Evolutionary conservation across 2,888 invertebrate species (phyloP).

Genomic region (Fragum fragum): DNA sequence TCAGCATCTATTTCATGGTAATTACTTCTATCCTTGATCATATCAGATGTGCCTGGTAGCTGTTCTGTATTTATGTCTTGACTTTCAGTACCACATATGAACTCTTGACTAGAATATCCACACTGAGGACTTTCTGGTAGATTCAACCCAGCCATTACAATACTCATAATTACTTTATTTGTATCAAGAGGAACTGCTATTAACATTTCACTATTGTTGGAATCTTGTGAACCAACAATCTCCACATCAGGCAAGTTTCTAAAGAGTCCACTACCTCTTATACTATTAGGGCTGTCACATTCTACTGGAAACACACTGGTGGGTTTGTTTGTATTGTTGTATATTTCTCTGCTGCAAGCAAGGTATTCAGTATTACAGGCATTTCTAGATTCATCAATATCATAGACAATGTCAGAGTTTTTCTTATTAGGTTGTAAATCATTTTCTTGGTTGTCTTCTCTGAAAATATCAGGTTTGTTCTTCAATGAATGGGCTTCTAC

Average conservation of each 20-base stretch:
- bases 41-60: background rate
- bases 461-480: too few species aligned
- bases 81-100: background rate
- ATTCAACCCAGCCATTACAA: background rate
- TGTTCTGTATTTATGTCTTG: background rate
- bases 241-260: constrained; percentile 23
- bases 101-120: background rate
- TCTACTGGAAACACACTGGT: too few species aligned
- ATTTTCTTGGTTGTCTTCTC: too few species aligned
- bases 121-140: background rate
- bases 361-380: too few species aligned
- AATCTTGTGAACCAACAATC: background rate
- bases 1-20: background rate
- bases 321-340: too few species aligned
- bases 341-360: too few species aligned
- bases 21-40: background rate
- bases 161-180: constrained; percentile 10
- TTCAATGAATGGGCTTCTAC: too few species aligned
- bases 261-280: constrained; percentile 22
- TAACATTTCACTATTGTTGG: constrained; percentile 1
- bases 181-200: constrained; percentile 26
- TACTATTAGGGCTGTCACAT: background rate
- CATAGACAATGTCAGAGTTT: too few species aligned
- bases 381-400: too few species aligned
- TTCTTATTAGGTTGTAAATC: too few species aligned